Conservation (phyloP, 2,888 invertebrate genomes). For the Himalopsyche tibetana region DNA sequence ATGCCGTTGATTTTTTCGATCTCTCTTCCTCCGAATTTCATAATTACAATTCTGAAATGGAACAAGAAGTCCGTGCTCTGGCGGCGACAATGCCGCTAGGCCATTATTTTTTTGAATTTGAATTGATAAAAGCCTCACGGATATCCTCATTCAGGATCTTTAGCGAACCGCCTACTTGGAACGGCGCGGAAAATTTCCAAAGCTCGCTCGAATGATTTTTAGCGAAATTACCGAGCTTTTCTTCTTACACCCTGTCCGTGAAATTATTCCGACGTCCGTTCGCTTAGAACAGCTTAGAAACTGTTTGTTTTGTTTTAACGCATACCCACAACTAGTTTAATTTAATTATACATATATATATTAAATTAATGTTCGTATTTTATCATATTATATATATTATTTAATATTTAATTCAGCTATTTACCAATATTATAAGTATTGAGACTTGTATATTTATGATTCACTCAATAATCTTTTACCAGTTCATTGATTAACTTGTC, state of each 20-base stretch:
- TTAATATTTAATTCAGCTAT: too few relatives aligned
- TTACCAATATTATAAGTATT: too few relatives aligned
- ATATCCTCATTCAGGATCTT: conserved; percentile 40
- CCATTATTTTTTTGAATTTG: conserved; percentile 22
- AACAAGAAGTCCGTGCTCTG: conserved; percentile 23
- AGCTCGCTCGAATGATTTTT: conserved; percentile 14
- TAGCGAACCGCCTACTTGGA: conserved; percentile 35
- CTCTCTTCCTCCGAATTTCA: not conserved
- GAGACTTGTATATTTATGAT: too few relatives aligned
- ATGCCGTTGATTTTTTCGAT: not conserved
- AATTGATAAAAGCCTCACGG: conserved; percentile 32
- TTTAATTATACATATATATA: too few relatives aligned
- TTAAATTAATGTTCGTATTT: too few relatives aligned
- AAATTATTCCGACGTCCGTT: conserved; percentile 33
- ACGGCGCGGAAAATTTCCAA: conserved; percentile 21
- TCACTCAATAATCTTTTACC: too few relatives aligned
- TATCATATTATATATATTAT: too few relatives aligned
- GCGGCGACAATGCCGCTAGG: not conserved
- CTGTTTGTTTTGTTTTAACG: not conserved
- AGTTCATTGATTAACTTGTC: too few relatives aligned
- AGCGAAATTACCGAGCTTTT: conserved; percentile 18
- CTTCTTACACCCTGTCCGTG: conserved; percentile 36
- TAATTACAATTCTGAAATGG: conserved; percentile 32
- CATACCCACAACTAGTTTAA: not conserved
- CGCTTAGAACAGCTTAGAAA: not conserved